Conservation (phyloP, 2,113 vertebrate species). For the Cyanoramphus novaezelandiae region DNA sequence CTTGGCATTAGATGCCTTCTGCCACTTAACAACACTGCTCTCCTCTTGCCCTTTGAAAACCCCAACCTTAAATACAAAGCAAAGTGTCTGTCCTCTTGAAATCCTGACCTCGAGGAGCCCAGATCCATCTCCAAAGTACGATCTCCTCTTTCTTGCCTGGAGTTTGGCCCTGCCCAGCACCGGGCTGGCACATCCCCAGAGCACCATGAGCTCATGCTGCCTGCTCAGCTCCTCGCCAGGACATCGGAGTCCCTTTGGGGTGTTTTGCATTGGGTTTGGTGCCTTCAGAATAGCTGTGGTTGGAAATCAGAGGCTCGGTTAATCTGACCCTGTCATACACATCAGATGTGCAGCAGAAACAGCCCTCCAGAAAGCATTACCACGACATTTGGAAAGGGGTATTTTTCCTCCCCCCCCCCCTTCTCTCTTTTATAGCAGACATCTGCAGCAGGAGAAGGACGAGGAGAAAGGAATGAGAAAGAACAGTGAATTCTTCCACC, state of each 20-base stretch:
- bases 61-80: not conserved
- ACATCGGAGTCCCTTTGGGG: conserved; percentile 13
- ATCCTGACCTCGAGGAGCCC: not conserved
- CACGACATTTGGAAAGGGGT: conserved; percentile 16
- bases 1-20: not conserved
- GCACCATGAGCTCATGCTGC: not conserved
- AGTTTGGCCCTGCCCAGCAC: not conserved
- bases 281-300: conserved; percentile 50
- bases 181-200: not conserved
- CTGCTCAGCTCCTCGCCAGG: not conserved
- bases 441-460: conserved; percentile 32
- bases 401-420: not conserved
- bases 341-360: conserved; percentile 62
- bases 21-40: not conserved
- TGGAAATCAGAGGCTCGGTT: conserved; percentile 55
- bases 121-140: not conserved
- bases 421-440: conserved; percentile 38
- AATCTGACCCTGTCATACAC: conserved; percentile 55
- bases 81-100: not conserved
- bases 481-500: not conserved
- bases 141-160: not conserved
- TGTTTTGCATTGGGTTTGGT: conserved; percentile 41
- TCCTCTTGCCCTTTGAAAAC: not conserved
- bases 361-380: conserved; percentile 52
- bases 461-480: not conserved